Evolutionary conservation across 2,797 vertebrate genomes (phyloP), one percentile per base, ranked within the genome.

Genomic region (Huso huso): DNA sequence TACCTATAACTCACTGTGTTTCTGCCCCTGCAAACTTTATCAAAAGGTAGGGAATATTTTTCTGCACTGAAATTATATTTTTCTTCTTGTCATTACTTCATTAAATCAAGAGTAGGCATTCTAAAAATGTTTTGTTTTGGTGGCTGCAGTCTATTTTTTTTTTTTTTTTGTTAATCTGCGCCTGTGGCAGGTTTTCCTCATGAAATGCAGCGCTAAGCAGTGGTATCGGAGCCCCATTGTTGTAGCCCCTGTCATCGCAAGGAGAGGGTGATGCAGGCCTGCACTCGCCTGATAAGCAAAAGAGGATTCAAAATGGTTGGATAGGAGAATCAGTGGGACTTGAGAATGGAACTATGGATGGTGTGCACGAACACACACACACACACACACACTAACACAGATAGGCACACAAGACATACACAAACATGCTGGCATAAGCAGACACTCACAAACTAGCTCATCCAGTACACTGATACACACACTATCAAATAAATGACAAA

Each of bases 91-190:
- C 88, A 83, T 88, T 68, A 72, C 92, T 91, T 89, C 64, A 71
- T 91, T 91, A 88, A 88, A 89, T 90, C 77, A 80, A 85, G 88
- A 87, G 85, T 80, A 91, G 84, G 84, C 89, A 85, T 92, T 93
- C 88, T 89, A 92, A 91, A 94, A 92, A 90, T 91, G 91, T 90
- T 92, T 92, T 93, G 86, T 87, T 87, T 92, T 90, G 83, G 88
- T 89, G 82, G 82, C 90, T 87, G 85, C 89, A 90, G 87, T 94
- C 89, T 92, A 79, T 78, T 85, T 81, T 80, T 85, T 83, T 75
- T 77, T 88, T 83, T 86, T 93, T 91, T 89, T 95, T 93, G 89
- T 91, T 90, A 90, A 90, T 90, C 89, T 86, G 76, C 65, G 77
- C 87, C 86, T 86, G 75, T 91, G 88, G 89, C 90, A 85, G 84